Evolutionary conservation across 2,797 vertebrate species (phyloP).

Genomic region (Squalus acanthias): DNA sequence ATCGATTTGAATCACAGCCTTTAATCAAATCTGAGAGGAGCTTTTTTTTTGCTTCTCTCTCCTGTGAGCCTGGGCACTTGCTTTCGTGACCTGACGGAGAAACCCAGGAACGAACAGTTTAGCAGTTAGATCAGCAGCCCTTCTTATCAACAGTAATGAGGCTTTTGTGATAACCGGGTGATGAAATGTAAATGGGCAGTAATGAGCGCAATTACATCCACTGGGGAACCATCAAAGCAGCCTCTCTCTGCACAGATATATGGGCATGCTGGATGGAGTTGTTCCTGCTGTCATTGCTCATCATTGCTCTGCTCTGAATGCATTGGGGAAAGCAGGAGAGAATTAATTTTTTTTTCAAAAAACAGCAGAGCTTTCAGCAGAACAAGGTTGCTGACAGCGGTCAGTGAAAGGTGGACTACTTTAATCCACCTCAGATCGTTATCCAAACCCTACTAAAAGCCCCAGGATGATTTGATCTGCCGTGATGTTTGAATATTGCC

Average conservation of each 20-base stretch:
- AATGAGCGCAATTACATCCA: conserved; percentile 81
- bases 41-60: conserved; percentile 41
- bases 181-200: conserved; percentile 91
- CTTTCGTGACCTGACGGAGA: conserved; percentile 44
- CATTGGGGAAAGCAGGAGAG: conserved; percentile 25
- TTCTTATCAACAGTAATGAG: conserved; percentile 75
- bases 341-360: conserved; percentile 52
- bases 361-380: neutral
- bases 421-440: conserved; percentile 49
- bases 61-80: conserved; percentile 33
- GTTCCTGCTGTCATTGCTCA: conserved; percentile 54
- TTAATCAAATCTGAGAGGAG: conserved; percentile 73
- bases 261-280: conserved; percentile 52
- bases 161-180: conserved; percentile 76
- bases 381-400: conserved; percentile 24
- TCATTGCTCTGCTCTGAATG: conserved; percentile 45
- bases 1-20: conserved; percentile 82
- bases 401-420: conserved; percentile 39
- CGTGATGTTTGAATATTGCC: conserved; percentile 81
- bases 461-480: conserved; percentile 81
- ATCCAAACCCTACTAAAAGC: conserved; percentile 55
- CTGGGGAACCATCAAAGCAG: conserved; percentile 67
- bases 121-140: conserved; percentile 59
- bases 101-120: conserved; percentile 59
- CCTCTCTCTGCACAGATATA: conserved; percentile 66